Conservation (phyloP, 1,140 invertebrate species). For the Cydia strobilella region DNA sequence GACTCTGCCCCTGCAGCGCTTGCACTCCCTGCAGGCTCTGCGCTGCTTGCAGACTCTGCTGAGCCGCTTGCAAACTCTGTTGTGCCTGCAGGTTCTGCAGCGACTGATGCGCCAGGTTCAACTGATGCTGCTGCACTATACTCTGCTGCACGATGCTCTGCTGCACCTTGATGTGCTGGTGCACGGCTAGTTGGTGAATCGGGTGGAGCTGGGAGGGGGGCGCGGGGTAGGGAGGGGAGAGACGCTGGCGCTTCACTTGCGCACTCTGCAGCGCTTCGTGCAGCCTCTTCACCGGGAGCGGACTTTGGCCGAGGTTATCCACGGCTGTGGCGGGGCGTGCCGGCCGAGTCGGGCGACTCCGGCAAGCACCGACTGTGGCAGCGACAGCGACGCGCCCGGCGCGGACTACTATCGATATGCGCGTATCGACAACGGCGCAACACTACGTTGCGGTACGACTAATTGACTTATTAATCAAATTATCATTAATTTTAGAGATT, state of each 20-base stretch:
- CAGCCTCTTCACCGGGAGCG: conserved; percentile 77
- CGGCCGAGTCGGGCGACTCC: conserved; percentile 74
- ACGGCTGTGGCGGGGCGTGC: conserved; percentile 76
- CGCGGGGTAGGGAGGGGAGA: conserved; percentile 72
- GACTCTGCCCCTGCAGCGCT: conserved; percentile 50
- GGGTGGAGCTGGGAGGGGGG: conserved; percentile 64
- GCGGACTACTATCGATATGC: conserved; percentile 53
- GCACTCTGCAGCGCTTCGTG: conserved; percentile 77
- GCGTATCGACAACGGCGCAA: conserved; percentile 57
- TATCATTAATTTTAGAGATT: conserved; percentile 44
- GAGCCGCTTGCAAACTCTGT: conserved; percentile 54
- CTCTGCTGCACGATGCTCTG: conserved; percentile 74
- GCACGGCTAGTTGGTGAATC: conserved; percentile 72
- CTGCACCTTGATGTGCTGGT: conserved; percentile 76
- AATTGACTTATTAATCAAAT: conserved; percentile 46
- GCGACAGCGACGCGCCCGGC: conserved; percentile 62
- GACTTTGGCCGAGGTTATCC: conserved; percentile 78
- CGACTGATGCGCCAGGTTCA: conserved; percentile 74
- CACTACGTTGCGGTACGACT: conserved; percentile 50
- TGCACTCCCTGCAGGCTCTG: conserved; percentile 55
- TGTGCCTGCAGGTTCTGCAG: conserved; percentile 69
- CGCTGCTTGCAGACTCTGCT: conserved; percentile 57
- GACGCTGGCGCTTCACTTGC: conserved; percentile 75
- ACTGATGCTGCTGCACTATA: conserved; percentile 74
- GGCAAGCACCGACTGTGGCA: conserved; percentile 71